phyloP scores from a whole-genome alignment of 1,140 invertebrate genomes.

The Drosophila aff. region DNA sequence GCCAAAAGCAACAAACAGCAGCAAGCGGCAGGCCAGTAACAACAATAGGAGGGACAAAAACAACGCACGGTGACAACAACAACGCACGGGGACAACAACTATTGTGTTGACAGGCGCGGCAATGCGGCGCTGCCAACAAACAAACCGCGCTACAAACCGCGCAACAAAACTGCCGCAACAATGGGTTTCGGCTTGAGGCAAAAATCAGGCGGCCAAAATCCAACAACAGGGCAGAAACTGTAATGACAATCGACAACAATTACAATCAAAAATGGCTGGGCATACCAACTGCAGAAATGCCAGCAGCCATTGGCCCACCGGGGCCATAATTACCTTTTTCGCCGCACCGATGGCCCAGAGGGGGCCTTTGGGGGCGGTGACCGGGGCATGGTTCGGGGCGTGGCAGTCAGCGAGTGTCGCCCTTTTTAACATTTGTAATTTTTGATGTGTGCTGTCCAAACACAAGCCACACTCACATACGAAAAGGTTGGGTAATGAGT shows the following conservation, averaged over 20 bases:
- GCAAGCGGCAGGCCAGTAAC: slow-evolving; percentile 6
- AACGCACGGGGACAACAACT: slow-evolving; percentile 27
- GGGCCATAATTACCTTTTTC: slow-evolving; percentile 76
- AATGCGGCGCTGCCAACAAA: slow-evolving; percentile 77
- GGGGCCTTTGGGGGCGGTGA: slow-evolving; percentile 15
- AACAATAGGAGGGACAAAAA: slow-evolving; percentile 16
- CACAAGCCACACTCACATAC: not conserved
- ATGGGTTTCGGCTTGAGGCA: slow-evolving; percentile 36
- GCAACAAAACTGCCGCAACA: slow-evolving; percentile 69
- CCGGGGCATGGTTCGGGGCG: slow-evolving; percentile 1
- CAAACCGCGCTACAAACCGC: slow-evolving; percentile 76
- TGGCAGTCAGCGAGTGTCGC: slow-evolving; percentile 52
- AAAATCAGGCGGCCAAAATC: slow-evolving; percentile 75
- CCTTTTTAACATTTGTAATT: slow-evolving; percentile 78
- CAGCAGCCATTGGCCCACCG: slow-evolving; percentile 34
- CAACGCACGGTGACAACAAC: slow-evolving; percentile 27
- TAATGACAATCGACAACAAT: slow-evolving; percentile 83
- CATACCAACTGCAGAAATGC: slow-evolving; percentile 52
- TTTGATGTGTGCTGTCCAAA: slow-evolving; percentile 43
- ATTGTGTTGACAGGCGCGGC: slow-evolving; percentile 76
- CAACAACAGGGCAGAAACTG: slow-evolving; percentile 59
- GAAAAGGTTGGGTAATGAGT: not conserved
- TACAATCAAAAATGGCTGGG: slow-evolving; percentile 78
- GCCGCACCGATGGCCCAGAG: not conserved
- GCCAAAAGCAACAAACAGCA: slow-evolving; percentile 19